Evolutionary conservation across 2,113 vertebrate species (phyloP), one percentile per base, ranked within the genome.

Genomic region (Actenoides lindsayi): DNA sequence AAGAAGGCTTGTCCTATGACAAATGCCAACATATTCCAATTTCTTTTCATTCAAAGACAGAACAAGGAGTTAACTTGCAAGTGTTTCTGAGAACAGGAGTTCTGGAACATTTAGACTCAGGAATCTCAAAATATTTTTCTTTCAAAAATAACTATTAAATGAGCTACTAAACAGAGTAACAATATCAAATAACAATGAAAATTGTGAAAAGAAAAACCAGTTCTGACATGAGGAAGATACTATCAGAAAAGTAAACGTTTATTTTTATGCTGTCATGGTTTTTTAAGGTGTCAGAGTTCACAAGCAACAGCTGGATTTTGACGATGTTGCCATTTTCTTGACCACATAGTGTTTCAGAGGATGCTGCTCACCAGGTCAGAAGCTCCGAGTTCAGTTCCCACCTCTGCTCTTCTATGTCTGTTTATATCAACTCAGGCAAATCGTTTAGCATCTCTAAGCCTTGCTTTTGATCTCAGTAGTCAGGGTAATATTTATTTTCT

Each of bases 401-500:
- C 35, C 73, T 78, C 44, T 67, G 28, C n/a, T 71, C 24, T 41
- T 78, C 50, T 62, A 30, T 7, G 28, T 44, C 13, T 57, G 54
- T 57, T 93, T 82, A 9, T 60, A 68, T 24, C 57, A 78, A 69
- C 46, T 87, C 86, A 87, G 44, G 35, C 53, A 79, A 89, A 94
- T 65, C 62, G 41, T 51, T 83, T 64, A 79, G 56, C 79, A 77
- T 83, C 44, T 81, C 57, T 42, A 63, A 89, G 44, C 24, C 25
- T 84, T 46, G 31, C 53, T 89, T 94, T 82, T 92, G 69, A 89
- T 91, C 69, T 89, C 53, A 63, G 70, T 9, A 89, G 60, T 67
- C 63, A 65, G 23, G 9, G 25, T 53, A 93, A 80, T 90, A 94
- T 80, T 94, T 96, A 68, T 84, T 95, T 92, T 89, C 86, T 82